A percentile compares a stretch with the other conserved stretches of the same genome.
Conservation (phyloP, 1,140 invertebrate genomes). For the Probaryconus sp. region DNA sequence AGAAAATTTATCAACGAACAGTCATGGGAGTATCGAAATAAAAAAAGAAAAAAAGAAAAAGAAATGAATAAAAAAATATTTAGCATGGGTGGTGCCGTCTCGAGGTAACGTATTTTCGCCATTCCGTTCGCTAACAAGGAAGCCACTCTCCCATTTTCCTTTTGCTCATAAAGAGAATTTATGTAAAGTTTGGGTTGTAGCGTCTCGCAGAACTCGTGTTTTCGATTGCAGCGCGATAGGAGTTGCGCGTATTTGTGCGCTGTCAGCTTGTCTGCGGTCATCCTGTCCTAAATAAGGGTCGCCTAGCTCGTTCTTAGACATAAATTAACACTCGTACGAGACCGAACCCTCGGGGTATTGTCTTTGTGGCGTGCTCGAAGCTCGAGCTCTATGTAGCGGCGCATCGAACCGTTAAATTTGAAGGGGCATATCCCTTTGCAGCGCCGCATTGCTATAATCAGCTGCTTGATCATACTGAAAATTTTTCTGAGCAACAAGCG, state of each 20-base stretch:
- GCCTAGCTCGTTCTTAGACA: slow-evolving; percentile 63
- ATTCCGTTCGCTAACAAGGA: slow-evolving; percentile 41
- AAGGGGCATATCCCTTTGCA: slow-evolving; percentile 64
- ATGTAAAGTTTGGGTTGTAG: slow-evolving; percentile 59
- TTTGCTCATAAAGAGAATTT: slow-evolving; percentile 60
- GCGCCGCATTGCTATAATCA: slow-evolving; percentile 62
- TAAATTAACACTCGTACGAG: slow-evolving; percentile 64
- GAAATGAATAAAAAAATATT: slow-evolving; percentile 31
- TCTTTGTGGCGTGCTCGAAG: slow-evolving; percentile 60
- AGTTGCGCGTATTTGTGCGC: slow-evolving; percentile 59
- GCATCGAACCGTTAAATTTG: slow-evolving; percentile 65
- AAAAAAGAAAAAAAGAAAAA: neutral
- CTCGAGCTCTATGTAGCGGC: slow-evolving; percentile 57
- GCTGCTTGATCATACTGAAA: slow-evolving; percentile 63
- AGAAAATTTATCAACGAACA: no score
- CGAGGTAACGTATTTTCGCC: slow-evolving; percentile 42
- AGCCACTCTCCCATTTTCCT: slow-evolving; percentile 51
- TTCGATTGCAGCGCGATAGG: slow-evolving; percentile 59
- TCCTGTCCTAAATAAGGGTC: slow-evolving; percentile 65
- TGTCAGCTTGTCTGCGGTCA: slow-evolving; percentile 64
- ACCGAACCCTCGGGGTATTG: slow-evolving; percentile 63
- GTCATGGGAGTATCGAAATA: no score
- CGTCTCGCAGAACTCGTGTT: slow-evolving; percentile 54
- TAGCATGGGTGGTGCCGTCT: no score
- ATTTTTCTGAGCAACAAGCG: slow-evolving; percentile 60